These are phyloP conservation scores for Amphipoea lucens DNA, from an alignment of 2,888 invertebrate genomes.

Conservation along the genomic window DNA sequence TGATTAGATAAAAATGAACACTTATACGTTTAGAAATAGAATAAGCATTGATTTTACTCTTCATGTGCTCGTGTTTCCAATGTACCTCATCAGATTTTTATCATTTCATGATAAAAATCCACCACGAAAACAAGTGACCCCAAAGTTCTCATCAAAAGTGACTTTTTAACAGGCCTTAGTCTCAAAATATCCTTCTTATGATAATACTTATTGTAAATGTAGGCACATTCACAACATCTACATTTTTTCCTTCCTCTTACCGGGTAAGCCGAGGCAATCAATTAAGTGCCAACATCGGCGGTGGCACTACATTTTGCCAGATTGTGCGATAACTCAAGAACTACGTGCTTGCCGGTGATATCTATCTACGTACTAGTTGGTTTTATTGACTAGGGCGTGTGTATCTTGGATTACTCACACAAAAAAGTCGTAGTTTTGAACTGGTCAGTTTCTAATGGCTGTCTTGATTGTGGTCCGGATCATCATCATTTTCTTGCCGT, in stretches of 20 bases:
- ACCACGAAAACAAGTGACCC: neutral
- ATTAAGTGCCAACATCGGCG: conserved; percentile 55
- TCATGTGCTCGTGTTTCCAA: neutral
- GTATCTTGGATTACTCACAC: too few species aligned
- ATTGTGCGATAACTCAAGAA: conserved; percentile 59
- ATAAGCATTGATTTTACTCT: neutral
- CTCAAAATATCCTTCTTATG: conserved; percentile 24
- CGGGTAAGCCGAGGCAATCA: conserved; percentile 53
- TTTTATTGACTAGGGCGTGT: neutral
- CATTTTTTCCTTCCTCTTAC: conserved; percentile 44
- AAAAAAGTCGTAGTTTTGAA: neutral
- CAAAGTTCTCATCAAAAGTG: neutral
- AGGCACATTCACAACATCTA: conserved; percentile 49
- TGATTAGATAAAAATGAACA: too few species aligned
- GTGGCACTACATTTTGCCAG: conserved; percentile 52
- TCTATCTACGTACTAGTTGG: conserved; percentile 19
- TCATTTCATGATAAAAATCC: neutral
- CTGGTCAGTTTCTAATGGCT: neutral
- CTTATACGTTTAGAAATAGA: too few species aligned
- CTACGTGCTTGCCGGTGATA: conserved; percentile 53
- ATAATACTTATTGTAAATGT: conserved; percentile 39
- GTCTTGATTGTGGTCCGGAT: neutral
- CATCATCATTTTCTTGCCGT: neutral
- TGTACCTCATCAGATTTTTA: neutral
- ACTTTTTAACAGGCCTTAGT: neutral